Base-by-base conservation (phyloP, 2,797 vertebrate genomes). In the Helarctos malayanus region DNA sequence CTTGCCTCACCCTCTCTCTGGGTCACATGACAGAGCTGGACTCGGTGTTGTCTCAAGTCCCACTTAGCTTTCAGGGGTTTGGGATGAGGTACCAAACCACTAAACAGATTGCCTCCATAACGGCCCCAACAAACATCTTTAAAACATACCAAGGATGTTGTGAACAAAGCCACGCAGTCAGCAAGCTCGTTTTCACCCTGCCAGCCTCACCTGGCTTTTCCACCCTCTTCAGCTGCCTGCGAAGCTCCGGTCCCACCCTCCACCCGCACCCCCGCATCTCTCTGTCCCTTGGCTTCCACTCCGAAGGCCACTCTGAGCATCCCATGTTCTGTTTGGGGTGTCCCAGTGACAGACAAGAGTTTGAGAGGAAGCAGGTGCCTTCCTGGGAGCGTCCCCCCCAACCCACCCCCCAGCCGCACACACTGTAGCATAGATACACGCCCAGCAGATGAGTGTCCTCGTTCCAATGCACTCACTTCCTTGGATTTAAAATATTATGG, bases 41-140 rank as follows among this genome's bases (percentile, higher is more conserved):
- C 65, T 93, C 45, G 1, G 41, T 47, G 35, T 4, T 85, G 81
- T 92, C 80, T 89, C 41, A 1, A 81, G 65, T 61, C 47, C 52
- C 81, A 56, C 7, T 90, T 45, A 83, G 27, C 84, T 71, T 49
- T 76, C 38, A 75, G 45, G 57, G 68, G 73, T 52, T 91, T 90
- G 76, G 88, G 86, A 86, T 0, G 29, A 90, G 88, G 27, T 38
- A 68, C 73, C 45, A 93, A 91, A 93, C 12, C 35, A 13, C 61
- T 25, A 59, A n/a, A 19, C 35, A 18, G 3, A 29, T 23, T 19
- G 32, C 78, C 41, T 82, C 68, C 27, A 3, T 49, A 38, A 41
- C 0, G 1, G 38, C 11, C 78, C 27, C 54, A 76, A 19, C 16
- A 81, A 85, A 73, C 63, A 41, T 32, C 65, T 83, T 52, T 13